Conservation (phyloP, 2,797 vertebrate species). For the Poecilia velifera region DNA sequence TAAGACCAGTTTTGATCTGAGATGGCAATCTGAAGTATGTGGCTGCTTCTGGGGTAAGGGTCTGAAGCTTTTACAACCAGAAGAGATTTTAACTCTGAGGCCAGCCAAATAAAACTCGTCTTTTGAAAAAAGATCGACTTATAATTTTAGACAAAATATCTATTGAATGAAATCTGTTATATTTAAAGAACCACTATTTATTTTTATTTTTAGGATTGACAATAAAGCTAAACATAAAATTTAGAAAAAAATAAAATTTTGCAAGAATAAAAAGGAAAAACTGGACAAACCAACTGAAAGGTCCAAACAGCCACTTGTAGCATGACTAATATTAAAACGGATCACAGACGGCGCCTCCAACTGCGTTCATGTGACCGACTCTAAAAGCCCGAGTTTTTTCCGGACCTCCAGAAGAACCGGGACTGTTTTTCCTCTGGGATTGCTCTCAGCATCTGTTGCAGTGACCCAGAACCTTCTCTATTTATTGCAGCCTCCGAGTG, state of each 20-base stretch:
- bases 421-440: constrained; percentile 5
- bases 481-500: constrained; percentile 1
- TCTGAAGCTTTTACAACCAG: background rate
- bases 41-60: background rate
- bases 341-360: background rate
- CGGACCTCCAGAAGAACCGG: constrained; percentile 32
- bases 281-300: no score
- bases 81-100: no score
- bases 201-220: no score
- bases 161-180: no score
- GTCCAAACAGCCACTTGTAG: background rate
- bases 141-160: no score
- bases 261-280: no score
- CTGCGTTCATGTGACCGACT: background rate
- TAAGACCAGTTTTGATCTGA: background rate
- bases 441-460: constrained; percentile 11
- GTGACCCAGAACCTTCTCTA: constrained; percentile 22
- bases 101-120: no score
- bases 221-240: no score
- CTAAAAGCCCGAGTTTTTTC: constrained; percentile 13
- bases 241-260: no score
- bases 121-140: no score
- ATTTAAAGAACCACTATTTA: no score
- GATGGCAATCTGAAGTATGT: background rate
- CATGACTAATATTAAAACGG: background rate